Base-by-base conservation (phyloP, 35 echinoderm and acorn worm species). In the Heliocidaris erythrogramma region DNA sequence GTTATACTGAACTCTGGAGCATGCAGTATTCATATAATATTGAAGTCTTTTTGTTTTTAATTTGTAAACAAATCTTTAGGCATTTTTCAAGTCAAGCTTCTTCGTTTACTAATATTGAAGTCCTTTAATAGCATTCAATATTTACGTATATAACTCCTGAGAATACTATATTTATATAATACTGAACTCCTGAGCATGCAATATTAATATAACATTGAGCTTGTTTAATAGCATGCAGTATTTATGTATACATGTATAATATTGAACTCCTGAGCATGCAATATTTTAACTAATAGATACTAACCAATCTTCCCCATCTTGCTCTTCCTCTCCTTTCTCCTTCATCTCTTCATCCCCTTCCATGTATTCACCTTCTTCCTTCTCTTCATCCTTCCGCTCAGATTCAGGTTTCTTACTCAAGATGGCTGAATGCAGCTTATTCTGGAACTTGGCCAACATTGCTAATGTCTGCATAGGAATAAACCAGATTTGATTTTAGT, bases 401-500 rank as follows among this genome's bases (percentile, higher is more conserved):
- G 95, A 89, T 13, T 94, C 89, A 31, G 94, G 92, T 60, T 91
- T 88, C 94, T 85, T 85, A 48, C 85, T 95, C 48, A 56, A 31
- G 30, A 92, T 94, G 18, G 93, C 95, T 2, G 95, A 60, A 78
- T 96, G 94, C 18, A 99, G 96, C 94, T 91, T 94, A 49, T 95
- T 99, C 78, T 99, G 98, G 94, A 99, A 99, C 93, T 97, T 99
- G 30, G 98, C 98, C 96, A 99, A 86, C 35, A 99, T 49, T 49
- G 96, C 96, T 24, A 99, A 88, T 32, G 98, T 99, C 98, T 99
- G 95, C 7, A 96, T 49, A 65, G 17, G 90, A 30, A 69, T 49
- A 0, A 94, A 93, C 93, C 9, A 29, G 24, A 47, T 32, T 60
- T 69, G 24, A 93, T 50, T 47, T 0, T 48, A n/a, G 9, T 30